Conservation (phyloP, 2,888 invertebrate species). For the Eucriotettix oculatus region DNA sequence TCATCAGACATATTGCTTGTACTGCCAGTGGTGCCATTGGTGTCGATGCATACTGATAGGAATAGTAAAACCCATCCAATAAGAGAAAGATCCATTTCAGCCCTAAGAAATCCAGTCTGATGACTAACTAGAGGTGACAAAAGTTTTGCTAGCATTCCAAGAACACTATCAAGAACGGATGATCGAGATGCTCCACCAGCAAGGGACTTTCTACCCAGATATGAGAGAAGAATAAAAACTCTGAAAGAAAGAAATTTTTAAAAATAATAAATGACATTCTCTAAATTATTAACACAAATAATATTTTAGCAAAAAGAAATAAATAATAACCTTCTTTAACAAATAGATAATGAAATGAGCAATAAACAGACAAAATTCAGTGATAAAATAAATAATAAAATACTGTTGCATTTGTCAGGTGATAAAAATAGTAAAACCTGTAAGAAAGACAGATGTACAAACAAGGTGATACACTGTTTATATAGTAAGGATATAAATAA, state of each 20-base stretch:
- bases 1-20: constrained; percentile 18
- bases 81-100: constrained; percentile 43
- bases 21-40: constrained; percentile 6
- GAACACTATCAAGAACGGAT: constrained; percentile 21
- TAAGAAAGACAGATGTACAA: too few species aligned
- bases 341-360: not conserved
- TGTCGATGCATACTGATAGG: constrained; percentile 52
- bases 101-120: constrained; percentile 24
- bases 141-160: constrained; percentile 19
- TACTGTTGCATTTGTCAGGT: too few species aligned
- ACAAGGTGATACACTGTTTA: too few species aligned
- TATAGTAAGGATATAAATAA: too few species aligned
- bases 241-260: constrained; percentile 26
- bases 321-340: not conserved
- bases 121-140: constrained; percentile 16
- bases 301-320: too few species aligned
- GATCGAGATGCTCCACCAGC: constrained; percentile 22
- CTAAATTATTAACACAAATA: too few species aligned
- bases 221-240: constrained; percentile 72
- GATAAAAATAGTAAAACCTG: too few species aligned
- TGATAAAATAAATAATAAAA: too few species aligned
- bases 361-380: not conserved
- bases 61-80: constrained; percentile 63
- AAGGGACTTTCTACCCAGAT: constrained; percentile 68
- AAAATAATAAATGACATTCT: not conserved